Evolutionary conservation across 2,113 vertebrate species (phyloP), one percentile per base, ranked within the genome.

Genomic region (Pluvialis apricaria): DNA sequence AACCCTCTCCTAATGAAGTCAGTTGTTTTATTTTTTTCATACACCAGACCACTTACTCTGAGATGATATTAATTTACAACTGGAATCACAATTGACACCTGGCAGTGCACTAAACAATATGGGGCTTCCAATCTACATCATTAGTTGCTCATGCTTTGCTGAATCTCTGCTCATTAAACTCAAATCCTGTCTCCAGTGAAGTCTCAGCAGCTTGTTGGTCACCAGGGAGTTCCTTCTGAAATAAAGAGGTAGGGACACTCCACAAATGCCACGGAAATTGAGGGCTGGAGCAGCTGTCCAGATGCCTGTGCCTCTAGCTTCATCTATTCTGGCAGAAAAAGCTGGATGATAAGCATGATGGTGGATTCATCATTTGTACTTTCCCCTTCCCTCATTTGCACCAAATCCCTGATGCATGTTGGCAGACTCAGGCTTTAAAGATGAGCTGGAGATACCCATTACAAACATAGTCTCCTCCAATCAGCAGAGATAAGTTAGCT

Each of bases 111-210:
- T 96, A 72, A 89, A 75, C 91, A 91, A 76, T 89, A 82, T 10
- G 2, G 34, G 36, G 5, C 26, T 96, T 94, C 86, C 82, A 96
- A 64, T 82, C 69, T 75, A 82, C 57, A 86, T 96, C 92, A 88
- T 93, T 95, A 97, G 83, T 32, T 90, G 65, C 84, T 94, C 61
- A 88, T 86, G 92, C 68, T 92, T 92, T 95, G n/a, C 73, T 94
- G 97, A 89, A 89, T 93, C 57, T 91, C 47, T 92, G 65, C 77
- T 96, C 77, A 87, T 94, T 97, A 94, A 76, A 44, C 61, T 79
- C 44, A 82, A 75, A 92, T 92, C 44, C 86, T 79, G 52, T 79
- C 88, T 94, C 65, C 32, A 91, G 69, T 82, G 83, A 76, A 85
- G 69, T 91, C 81, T 77, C 57, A 73, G 86, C 32, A 88, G 86